These are phyloP conservation scores for Drosophila glabriapex DNA, from an alignment of 2,888 invertebrate species.

Conservation along the genomic window DNA sequence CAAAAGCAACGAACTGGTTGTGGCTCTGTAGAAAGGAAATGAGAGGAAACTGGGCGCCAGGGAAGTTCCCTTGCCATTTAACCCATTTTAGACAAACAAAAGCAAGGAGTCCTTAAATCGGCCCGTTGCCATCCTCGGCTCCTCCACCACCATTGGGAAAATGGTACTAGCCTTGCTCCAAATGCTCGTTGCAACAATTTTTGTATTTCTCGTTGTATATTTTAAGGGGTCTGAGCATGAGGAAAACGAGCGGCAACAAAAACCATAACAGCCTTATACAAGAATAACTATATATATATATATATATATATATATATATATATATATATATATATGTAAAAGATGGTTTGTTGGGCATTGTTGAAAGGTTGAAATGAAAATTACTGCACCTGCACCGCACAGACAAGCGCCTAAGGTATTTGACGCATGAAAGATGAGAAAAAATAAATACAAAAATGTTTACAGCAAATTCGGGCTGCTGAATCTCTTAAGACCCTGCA, in stretches of 20 bases:
- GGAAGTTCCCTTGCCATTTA: slow-evolving; percentile 57
- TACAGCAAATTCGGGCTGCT: slow-evolving; percentile 1
- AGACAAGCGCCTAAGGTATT: slow-evolving; percentile 62
- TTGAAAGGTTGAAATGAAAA: slow-evolving; percentile 72
- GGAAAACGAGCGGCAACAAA: slow-evolving; percentile 52
- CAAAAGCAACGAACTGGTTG: slow-evolving; percentile 55
- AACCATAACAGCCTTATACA: slow-evolving; percentile 27
- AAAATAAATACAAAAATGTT: slow-evolving; percentile 33
- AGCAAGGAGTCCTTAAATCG: slow-evolving; percentile 56
- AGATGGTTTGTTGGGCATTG: slow-evolving; percentile 45
- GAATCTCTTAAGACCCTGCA: slow-evolving; percentile 10
- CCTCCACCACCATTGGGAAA: slow-evolving; percentile 32
- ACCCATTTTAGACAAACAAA: slow-evolving; percentile 65
- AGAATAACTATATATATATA: slow-evolving; percentile 12
- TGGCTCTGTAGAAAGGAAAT: slow-evolving; percentile 57
- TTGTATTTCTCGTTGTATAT: slow-evolving; percentile 55
- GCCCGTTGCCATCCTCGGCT: slow-evolving; percentile 21
- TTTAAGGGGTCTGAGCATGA: slow-evolving; percentile 51
- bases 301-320: slow-evolving; percentile 8
- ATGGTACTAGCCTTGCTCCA: slow-evolving; percentile 61
- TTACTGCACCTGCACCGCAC: slow-evolving; percentile 53
- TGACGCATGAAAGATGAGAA: slow-evolving; percentile 46
- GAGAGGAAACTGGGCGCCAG: slow-evolving; percentile 55
- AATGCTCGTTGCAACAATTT: slow-evolving; percentile 69
- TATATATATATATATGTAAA: slow-evolving; percentile 26